Evolutionary conservation across 2,888 invertebrate species (phyloP).

Genomic region (Polydrusus pterygomalis): DNA sequence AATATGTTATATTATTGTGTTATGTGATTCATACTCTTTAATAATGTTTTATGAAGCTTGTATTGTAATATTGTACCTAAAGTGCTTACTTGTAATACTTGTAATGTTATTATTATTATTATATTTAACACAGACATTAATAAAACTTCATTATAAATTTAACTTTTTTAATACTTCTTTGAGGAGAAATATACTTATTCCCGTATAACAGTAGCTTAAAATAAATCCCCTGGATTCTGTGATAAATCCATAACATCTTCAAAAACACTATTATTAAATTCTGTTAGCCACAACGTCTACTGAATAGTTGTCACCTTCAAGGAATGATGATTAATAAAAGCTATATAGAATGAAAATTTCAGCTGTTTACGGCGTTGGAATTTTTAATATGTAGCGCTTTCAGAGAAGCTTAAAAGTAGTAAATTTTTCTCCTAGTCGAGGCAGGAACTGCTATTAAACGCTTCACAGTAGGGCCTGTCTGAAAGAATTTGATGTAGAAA

Average conservation of each 20-base stretch:
- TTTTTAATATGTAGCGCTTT: conserved; percentile 24
- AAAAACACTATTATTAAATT: conserved; percentile 7
- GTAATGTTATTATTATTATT: no score
- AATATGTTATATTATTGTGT: no score
- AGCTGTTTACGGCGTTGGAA: neutral
- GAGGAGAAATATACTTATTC: no score
- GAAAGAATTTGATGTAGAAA: conserved; percentile 4
- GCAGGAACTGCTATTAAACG: conserved; percentile 17
- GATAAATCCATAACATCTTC: neutral
- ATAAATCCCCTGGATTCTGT: no score
- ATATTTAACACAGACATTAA: no score
- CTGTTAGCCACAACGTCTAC: conserved; percentile 2
- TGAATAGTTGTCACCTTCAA: conserved; percentile 25
- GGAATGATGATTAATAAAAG: conserved; percentile 18
- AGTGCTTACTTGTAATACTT: no score
- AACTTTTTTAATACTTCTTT: no score
- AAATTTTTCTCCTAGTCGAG: conserved; percentile 15
- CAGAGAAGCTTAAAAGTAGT: conserved; percentile 11
- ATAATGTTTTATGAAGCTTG: no score
- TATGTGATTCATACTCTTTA: no score
- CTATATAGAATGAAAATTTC: conserved; percentile 15
- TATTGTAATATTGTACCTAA: no score
- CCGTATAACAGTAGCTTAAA: no score
- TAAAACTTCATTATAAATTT: no score
- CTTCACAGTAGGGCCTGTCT: conserved; percentile 11